Conservation (phyloP, 2,888 invertebrate genomes). For the Polia nebulosa region DNA sequence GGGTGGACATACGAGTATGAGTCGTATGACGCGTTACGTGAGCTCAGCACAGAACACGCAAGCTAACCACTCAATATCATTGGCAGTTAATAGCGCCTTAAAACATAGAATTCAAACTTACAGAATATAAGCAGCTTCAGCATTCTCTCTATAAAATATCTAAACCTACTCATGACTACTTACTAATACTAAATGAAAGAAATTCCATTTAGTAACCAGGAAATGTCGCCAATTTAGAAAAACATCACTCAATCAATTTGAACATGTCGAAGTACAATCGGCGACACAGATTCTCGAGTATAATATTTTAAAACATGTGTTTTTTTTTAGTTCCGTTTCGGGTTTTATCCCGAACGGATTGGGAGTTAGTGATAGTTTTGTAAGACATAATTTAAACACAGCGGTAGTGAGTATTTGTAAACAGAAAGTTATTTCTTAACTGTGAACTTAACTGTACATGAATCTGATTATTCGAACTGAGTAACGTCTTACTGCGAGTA, state of each 20-base stretch:
- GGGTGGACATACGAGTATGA: too few relatives aligned
- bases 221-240: constrained; percentile 23
- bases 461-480: too few relatives aligned
- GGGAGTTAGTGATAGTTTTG: background rate
- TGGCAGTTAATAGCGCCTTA: too few relatives aligned
- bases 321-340: background rate
- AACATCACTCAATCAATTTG: constrained; percentile 16
- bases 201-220: background rate
- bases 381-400: background rate
- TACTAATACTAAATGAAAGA: constrained; percentile 22
- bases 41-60: too few relatives aligned
- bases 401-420: background rate
- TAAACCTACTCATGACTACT: constrained; percentile 22
- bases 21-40: too few relatives aligned
- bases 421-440: background rate
- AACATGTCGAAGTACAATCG: constrained; percentile 23
- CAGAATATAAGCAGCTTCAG: constrained; percentile 26
- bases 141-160: constrained; percentile 19
- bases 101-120: constrained; percentile 19
- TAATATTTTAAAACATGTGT: background rate
- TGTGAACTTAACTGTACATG: background rate
- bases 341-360: background rate
- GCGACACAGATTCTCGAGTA: background rate
- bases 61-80: too few relatives aligned
- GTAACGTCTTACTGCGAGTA: too few relatives aligned